These are phyloP conservation scores for Cephus pygmeus DNA, from an alignment of 2,888 invertebrate genomes.

Conservation along the genomic window DNA sequence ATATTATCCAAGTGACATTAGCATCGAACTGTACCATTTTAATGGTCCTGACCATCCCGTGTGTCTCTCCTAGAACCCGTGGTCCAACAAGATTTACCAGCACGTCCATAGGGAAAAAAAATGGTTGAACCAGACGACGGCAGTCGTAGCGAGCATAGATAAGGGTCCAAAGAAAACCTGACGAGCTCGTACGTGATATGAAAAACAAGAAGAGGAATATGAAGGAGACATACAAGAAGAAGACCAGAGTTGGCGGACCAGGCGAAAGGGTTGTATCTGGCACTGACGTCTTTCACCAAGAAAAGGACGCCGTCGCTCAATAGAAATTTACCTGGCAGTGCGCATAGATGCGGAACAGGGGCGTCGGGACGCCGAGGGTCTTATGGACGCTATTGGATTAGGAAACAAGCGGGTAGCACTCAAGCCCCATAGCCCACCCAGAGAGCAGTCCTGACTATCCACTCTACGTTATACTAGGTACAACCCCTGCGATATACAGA, in stretches of 20 bases:
- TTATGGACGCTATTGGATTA: constrained; percentile 56
- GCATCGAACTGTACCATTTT: not conserved
- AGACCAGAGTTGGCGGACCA: not conserved
- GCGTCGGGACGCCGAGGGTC: constrained; percentile 35
- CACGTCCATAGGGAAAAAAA: not conserved
- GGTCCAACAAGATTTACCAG: not conserved
- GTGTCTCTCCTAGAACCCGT: not conserved
- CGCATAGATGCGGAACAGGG: not conserved
- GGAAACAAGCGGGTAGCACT: constrained; percentile 56
- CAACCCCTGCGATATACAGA: not conserved
- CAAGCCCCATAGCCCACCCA: constrained; percentile 41
- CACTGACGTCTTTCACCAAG: not conserved
- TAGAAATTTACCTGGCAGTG: not conserved
- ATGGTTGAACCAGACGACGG: not conserved
- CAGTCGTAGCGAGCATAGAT: not conserved
- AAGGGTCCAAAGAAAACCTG: not conserved
- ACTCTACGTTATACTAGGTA: constrained; percentile 42
- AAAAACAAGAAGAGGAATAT: not conserved
- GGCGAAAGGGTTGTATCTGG: not conserved
- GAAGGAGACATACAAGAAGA: not conserved
- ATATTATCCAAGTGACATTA: not conserved
- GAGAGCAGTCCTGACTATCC: constrained; percentile 47
- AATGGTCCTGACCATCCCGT: not conserved
- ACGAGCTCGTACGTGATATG: not conserved
- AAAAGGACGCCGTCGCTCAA: not conserved